Evolutionary conservation across 2,113 vertebrate species (phyloP), one percentile per base, ranked within the genome.

Genomic region (Orycteropus afer): DNA sequence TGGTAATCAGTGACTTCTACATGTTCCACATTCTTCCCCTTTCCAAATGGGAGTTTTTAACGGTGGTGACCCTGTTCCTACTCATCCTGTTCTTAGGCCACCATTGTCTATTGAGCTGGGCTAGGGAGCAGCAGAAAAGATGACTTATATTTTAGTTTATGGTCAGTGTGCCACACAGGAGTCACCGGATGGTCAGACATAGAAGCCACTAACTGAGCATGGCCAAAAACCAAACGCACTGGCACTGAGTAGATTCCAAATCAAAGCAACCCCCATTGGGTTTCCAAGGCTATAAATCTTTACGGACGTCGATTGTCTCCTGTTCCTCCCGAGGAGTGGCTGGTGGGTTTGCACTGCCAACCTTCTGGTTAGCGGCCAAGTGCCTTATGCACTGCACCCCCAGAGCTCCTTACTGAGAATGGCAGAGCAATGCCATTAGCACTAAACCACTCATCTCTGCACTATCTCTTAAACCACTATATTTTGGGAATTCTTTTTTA

Each of bases 1-100:
- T 51, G 76, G 65, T 49, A 90, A 92, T 57, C 77, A 85, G 42
- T 34, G 42, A 92, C 59, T 79, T 94, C 77, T 92, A 78, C 1
- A 5, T 71, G 49, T 87, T 90, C 92, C 22, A 79, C 80, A 42
- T 81, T 82, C 40, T 91, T 84, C 23, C 13, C 5, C 71, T 95
- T 86, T 81, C 67, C 65, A 89, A 91, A 81, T 49, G 13, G 15
- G 37, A 74, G 34, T 69, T 81, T 95, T 25, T 79, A 71, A 90
- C n/a, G 87, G n/a, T n/a, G n/a, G n/a, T n/a, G n/a, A 76, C 73
- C 74, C 8, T 65, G 4, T 59, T n/a, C n/a, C n/a, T n/a, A 29
- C 32, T 77, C n/a, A 71, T 77, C 25, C 1, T 92, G 18, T 87
- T 78, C 32, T 63, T 65, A 82, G 80, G 90, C 71, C 27, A 77